A percentile compares a stretch with the other conserved stretches of the same genome.
Evolutionary conservation across 2,888 invertebrate species (phyloP).

Genomic region (Ommatoiulus sabulosus): DNA sequence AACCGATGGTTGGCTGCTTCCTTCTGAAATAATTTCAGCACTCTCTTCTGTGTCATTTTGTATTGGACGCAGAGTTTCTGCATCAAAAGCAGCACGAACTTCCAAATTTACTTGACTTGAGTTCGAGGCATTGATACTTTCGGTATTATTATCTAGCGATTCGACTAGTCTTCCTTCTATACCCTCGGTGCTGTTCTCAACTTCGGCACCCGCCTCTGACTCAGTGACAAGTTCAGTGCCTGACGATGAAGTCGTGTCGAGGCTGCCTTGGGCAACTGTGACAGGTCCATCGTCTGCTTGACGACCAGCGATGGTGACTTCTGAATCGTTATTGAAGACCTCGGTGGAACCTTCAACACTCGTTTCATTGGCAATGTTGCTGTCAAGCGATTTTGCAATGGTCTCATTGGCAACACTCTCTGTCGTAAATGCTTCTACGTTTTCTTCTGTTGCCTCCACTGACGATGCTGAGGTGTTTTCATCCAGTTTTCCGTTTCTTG

Average conservation of each 20-base stretch:
- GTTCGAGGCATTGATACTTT: not conserved
- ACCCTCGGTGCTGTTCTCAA: not conserved
- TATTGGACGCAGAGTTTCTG: conserved; percentile 2
- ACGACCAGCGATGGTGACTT: conserved; percentile 17
- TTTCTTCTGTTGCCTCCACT: not conserved
- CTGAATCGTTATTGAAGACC: not conserved
- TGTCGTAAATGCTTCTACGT: not conserved
- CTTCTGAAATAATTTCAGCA: not conserved
- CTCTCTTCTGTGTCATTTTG: not conserved
- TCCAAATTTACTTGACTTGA: not conserved
- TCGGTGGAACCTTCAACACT: not conserved
- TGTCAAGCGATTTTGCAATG: not conserved
- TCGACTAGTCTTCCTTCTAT: not conserved
- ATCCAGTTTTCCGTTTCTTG: not conserved
- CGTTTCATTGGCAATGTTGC: not conserved
- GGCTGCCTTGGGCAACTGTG: not conserved
- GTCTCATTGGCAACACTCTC: not conserved
- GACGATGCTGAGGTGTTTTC: not conserved
- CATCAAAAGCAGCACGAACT: not conserved
- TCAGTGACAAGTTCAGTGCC: not conserved
- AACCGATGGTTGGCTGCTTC: conserved; percentile 4
- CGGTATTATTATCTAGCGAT: not conserved
- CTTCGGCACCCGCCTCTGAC: not conserved
- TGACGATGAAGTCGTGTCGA: not conserved
- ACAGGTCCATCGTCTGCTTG: not conserved